Percentiles rank a stretch among this genome's conserved stretches.
Evolutionary conservation across 64 coral and sea anemone species (phyloP).

Genomic region (Pocillopora verrucosa): DNA sequence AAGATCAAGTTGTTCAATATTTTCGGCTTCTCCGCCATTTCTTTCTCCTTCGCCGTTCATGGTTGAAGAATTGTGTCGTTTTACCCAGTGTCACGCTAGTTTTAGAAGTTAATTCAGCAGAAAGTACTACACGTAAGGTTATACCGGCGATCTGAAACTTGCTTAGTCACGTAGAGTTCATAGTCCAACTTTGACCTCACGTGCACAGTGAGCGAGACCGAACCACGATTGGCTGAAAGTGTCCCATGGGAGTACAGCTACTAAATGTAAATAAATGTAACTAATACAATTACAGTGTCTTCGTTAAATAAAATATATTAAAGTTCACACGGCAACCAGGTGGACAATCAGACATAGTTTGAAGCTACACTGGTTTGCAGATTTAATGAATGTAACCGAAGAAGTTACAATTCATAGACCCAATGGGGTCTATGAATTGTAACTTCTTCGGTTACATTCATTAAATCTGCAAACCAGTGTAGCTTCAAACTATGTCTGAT

Average conservation of each 20-base stretch:
- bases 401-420: too few relatives aligned
- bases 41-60: conserved; percentile 4
- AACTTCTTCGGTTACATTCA: too few relatives aligned
- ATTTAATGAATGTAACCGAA: too few relatives aligned
- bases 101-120: background rate
- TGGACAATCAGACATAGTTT: too few relatives aligned
- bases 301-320: too few relatives aligned
- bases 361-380: too few relatives aligned
- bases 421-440: too few relatives aligned
- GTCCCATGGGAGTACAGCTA: background rate
- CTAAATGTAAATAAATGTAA: background rate
- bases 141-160: background rate
- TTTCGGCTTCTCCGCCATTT: background rate
- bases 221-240: conserved; percentile 4
- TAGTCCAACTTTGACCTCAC: background rate
- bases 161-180: background rate
- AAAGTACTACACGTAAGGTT: background rate
- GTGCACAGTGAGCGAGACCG: background rate
- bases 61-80: background rate
- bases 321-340: too few relatives aligned
- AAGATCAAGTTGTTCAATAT: conserved; percentile 43
- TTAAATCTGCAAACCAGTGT: too few relatives aligned
- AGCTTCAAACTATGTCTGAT: too few relatives aligned
- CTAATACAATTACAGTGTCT: background rate
- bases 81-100: too few relatives aligned